These are phyloP conservation scores for Bujurquina vittata DNA, from an alignment of 2,113 vertebrate species.

Conservation along the genomic window DNA sequence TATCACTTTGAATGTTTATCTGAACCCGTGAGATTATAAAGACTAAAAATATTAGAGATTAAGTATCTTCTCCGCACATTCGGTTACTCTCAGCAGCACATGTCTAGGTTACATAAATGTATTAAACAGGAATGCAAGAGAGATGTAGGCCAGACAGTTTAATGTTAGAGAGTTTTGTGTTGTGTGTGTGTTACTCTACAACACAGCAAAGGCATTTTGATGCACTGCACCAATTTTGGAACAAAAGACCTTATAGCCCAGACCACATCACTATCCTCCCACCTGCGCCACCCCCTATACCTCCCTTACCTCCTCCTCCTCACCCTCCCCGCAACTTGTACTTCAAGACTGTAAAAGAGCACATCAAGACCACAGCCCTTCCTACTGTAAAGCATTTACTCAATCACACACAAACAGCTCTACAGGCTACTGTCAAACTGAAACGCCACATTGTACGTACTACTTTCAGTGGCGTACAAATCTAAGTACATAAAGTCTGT, in stretches of 20 bases:
- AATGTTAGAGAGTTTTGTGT: slow-evolving; percentile 9
- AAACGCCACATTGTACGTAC: neutral
- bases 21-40: neutral
- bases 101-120: neutral
- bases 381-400: neutral
- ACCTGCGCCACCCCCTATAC: slow-evolving; percentile 46
- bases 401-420: neutral
- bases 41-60: slow-evolving; percentile 7
- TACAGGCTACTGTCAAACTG: neutral
- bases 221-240: slow-evolving; percentile 81
- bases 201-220: slow-evolving; percentile 69
- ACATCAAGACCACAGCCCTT: slow-evolving; percentile 25
- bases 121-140: neutral
- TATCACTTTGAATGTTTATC: neutral
- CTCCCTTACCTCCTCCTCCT: neutral
- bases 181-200: slow-evolving; percentile 32
- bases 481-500: neutral
- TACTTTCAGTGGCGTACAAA: neutral
- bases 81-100: neutral
- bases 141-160: slow-evolving; percentile 49
- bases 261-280: slow-evolving; percentile 72
- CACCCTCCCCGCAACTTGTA: slow-evolving; percentile 38
- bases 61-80: neutral
- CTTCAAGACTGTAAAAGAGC: slow-evolving; percentile 43
- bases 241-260: slow-evolving; percentile 75